Base-by-base conservation (phyloP, 2,797 vertebrate genomes). In the Phoxinus dragarum region DNA sequence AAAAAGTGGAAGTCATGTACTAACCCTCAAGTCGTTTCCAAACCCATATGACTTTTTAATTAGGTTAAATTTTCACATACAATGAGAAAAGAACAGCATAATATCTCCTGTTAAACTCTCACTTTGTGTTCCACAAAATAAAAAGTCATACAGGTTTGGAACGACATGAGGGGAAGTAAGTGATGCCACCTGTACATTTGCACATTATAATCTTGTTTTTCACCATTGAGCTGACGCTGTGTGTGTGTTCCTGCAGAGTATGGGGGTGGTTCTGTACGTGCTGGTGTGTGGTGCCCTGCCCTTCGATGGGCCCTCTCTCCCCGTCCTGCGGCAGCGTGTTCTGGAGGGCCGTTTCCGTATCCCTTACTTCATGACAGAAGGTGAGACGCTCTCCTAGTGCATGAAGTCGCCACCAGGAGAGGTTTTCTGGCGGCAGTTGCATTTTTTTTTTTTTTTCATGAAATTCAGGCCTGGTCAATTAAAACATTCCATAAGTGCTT, bases 311-410 rank as follows among this genome's bases (percentile, higher is more conserved):
- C 98, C 98, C 71, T 97, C 97, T 0, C 96, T 99, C 80, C 98
- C 98, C 10, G 96, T 99, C 89, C 95, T 99, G 88, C 96, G 98
- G 91, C 98, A 99, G 92, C 94, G 98, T 14, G 98, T 99, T 85
- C 94, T 99, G 83, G 98, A 99, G 93, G 98, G 98, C 87, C 97
- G 98, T 91, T 99, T 99, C 94, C 97, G 98, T 81, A 99, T 99
- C 93, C 98, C 98, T 0, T 99, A 99, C 92, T 99, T 99, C 92
- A 99, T 99, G 98, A 99, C 98, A 84, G 98, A 99, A 99, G 98
- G 98, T 99, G 96, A 90, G 87, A 80, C 23, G 3, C 14, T 74
- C 77, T 64, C 17, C 21, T 49, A 64, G 69, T 44, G 44, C 77
- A 80, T n/a, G 0, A 23, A 66, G 74, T 49, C 5, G 5, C 72